A percentile compares a stretch with the other conserved stretches of the same genome.
These are phyloP conservation scores for Lota lota DNA, from an alignment of 2,113 vertebrate genomes.

Conservation along the genomic window DNA sequence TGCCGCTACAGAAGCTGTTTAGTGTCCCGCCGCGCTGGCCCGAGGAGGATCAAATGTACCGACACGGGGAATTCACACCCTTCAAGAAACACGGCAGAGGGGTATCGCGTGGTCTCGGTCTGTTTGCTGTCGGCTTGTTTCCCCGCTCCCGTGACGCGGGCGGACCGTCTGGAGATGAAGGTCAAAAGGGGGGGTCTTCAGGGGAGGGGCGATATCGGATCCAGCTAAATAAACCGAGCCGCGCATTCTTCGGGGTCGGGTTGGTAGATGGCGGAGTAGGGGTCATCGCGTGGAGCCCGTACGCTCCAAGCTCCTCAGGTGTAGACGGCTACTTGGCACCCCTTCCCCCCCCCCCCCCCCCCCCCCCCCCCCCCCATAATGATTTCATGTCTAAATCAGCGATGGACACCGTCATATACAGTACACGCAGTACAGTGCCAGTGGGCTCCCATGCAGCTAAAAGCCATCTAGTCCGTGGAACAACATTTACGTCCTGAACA, in stretches of 20 bases:
- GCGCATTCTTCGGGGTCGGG: constrained; percentile 24
- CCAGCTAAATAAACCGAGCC: constrained; percentile 34
- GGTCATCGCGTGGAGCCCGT: constrained; percentile 7
- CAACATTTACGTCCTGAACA: background rate
- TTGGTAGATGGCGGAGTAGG: constrained; percentile 11
- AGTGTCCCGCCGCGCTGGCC: too few relatives aligned
- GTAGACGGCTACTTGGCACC: constrained; percentile 21
- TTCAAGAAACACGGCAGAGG: constrained; percentile 13
- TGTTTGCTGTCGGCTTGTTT: too few relatives aligned
- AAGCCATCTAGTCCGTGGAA: background rate
- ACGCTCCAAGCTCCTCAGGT: constrained; percentile 29
- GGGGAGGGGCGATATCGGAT: constrained; percentile 8
- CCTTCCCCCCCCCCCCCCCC: too few relatives aligned
- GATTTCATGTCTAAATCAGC: constrained; percentile 24
- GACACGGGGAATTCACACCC: constrained; percentile 36
- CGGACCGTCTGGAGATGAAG: too few relatives aligned
- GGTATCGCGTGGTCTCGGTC: too few relatives aligned
- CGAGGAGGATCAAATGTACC: constrained; percentile 29
- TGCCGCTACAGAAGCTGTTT: too few relatives aligned
- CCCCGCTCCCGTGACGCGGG: too few relatives aligned
- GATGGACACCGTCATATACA: constrained; percentile 3
- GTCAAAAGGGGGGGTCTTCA: too few relatives aligned
- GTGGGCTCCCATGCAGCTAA: background rate
- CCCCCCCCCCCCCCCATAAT: background rate
- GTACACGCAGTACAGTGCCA: background rate